Evolutionary conservation across 1,140 invertebrate species (phyloP).

Genomic region (Dufourea novaeangliae): DNA sequence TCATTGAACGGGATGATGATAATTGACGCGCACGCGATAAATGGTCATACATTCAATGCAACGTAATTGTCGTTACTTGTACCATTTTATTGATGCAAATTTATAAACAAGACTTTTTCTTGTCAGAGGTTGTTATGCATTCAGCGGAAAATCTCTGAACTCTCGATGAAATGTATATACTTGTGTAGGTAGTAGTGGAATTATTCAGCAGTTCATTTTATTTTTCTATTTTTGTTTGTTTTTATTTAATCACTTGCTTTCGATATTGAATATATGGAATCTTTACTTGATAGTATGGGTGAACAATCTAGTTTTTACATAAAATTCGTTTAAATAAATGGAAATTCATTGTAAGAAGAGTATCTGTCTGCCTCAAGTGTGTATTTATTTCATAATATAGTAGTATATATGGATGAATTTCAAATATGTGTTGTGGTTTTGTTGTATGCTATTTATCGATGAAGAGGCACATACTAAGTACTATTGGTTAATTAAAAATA

Average conservation of each 20-base stretch:
- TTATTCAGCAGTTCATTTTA: neutral
- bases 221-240: no score
- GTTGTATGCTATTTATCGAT: neutral
- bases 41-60: slow-evolving; percentile 20
- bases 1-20: slow-evolving; percentile 7
- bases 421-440: neutral
- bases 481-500: neutral
- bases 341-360: neutral
- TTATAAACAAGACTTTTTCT: neutral
- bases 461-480: neutral
- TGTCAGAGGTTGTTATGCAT: neutral
- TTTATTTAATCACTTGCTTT: neutral
- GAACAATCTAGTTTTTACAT: neutral
- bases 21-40: slow-evolving; percentile 28
- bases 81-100: neutral
- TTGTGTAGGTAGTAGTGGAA: neutral
- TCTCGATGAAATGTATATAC: neutral
- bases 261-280: neutral
- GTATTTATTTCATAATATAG: neutral
- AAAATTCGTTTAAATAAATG: slow-evolving; percentile 10
- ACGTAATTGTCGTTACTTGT: slow-evolving; percentile 17
- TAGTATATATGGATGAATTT: neutral
- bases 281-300: neutral
- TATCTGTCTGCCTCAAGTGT: neutral
- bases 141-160: neutral